Conservation (phyloP, 2,888 invertebrate species). For the Caradrina clavipalpis region DNA sequence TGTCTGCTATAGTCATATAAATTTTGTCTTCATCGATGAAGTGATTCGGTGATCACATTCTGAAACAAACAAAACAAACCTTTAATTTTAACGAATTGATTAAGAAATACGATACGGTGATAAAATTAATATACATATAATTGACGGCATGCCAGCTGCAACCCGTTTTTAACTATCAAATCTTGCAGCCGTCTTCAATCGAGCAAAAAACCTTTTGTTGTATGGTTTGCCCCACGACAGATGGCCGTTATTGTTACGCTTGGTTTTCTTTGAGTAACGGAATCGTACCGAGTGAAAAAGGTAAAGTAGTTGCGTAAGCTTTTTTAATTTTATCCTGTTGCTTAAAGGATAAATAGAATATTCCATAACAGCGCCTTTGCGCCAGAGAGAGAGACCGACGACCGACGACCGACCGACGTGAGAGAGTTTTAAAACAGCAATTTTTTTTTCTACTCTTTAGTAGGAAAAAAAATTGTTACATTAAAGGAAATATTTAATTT, state of each 20-base stretch:
- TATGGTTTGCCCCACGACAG: conserved; percentile 73
- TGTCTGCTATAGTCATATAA: conserved; percentile 82
- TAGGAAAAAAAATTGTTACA: too few relatives aligned
- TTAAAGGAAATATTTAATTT: too few relatives aligned
- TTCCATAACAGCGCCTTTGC: too few relatives aligned
- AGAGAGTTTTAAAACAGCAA: too few relatives aligned
- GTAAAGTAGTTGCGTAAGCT: conserved; percentile 16
- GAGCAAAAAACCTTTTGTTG: conserved; percentile 74
- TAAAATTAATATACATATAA: conserved; percentile 42
- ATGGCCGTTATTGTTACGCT: conserved; percentile 72
- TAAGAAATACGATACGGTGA: conserved; percentile 26
- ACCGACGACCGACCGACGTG: too few relatives aligned
- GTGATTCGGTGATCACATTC: conserved; percentile 81
- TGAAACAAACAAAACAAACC: conserved; percentile 80
- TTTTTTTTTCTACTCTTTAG: too few relatives aligned
- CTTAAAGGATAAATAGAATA: conserved; percentile 3
- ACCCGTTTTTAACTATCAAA: conserved; percentile 68
- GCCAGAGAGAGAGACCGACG: too few relatives aligned
- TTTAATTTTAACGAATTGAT: conserved; percentile 32
- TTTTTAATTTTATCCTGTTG: neutral
- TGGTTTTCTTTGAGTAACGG: conserved; percentile 66
- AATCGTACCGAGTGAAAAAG: conserved; percentile 47
- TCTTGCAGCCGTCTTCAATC: conserved; percentile 69
- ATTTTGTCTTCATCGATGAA: conserved; percentile 82
- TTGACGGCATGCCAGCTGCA: conserved; percentile 64